Evolutionary conservation across 2,888 invertebrate species (phyloP).

Genomic region (Melanostoma scalare): DNA sequence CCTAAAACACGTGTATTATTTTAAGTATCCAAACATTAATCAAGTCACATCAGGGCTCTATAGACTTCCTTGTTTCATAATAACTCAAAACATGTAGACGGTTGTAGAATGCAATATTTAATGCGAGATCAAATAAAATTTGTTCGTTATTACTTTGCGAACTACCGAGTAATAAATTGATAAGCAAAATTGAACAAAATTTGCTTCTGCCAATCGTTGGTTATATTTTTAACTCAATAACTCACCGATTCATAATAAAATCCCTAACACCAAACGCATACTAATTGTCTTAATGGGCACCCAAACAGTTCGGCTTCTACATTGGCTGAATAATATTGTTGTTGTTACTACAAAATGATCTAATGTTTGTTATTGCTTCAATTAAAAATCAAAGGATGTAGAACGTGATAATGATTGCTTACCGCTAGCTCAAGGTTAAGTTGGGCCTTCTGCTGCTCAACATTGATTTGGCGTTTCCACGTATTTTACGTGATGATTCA

Average conservation of each 20-base stretch:
- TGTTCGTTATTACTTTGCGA: too few species aligned
- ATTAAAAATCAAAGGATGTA: slow-evolving; percentile 12
- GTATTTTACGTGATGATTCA: not conserved
- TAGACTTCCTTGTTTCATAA: too few species aligned
- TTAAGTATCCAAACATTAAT: too few species aligned
- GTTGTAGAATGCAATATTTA: too few species aligned
- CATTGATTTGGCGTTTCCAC: not conserved
- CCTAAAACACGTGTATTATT: too few species aligned
- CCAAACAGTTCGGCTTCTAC: slow-evolving; percentile 6
- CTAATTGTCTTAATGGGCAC: slow-evolving; percentile 13
- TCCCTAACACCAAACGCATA: slow-evolving; percentile 2
- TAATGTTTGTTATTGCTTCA: not conserved
- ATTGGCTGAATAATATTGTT: slow-evolving; percentile 5
- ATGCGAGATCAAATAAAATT: too few species aligned
- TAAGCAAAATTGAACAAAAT: too few species aligned
- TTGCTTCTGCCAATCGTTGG: too few species aligned
- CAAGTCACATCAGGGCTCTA: too few species aligned
- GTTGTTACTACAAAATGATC: not conserved
- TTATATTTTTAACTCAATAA: slow-evolving; percentile 13
- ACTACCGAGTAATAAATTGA: too few species aligned
- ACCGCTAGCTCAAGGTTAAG: slow-evolving; percentile 29
- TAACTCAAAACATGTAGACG: too few species aligned
- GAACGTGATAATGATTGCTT: not conserved
- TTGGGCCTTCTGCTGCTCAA: not conserved
- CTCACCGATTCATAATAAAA: slow-evolving; percentile 18